Evolutionary conservation across 2,113 vertebrate genomes (phyloP).

Genomic region (Solenodon paradoxus): DNA sequence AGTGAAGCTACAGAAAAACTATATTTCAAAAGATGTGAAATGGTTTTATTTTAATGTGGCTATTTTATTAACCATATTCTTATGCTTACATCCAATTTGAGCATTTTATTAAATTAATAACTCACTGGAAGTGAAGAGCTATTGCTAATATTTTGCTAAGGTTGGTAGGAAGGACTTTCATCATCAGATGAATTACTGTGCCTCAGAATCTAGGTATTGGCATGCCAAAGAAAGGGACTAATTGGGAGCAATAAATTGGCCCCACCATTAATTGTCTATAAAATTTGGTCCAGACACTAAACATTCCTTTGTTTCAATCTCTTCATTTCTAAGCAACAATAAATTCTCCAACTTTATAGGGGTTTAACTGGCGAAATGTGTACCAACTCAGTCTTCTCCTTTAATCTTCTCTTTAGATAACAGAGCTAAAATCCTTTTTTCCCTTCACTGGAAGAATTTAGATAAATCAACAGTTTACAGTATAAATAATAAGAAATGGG

Average conservation of each 20-base stretch:
- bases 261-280: background rate
- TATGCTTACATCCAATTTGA: background rate
- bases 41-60: constrained; percentile 35
- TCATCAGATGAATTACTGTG: background rate
- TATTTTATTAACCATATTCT: background rate
- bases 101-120: constrained; percentile 17
- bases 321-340: background rate
- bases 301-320: background rate
- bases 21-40: constrained; percentile 17
- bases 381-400: background rate
- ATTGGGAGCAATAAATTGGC: background rate
- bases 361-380: background rate
- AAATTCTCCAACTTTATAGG: too few species aligned
- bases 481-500: background rate
- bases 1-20: background rate
- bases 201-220: background rate
- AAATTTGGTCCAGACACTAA: background rate
- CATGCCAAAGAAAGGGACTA: background rate
- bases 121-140: background rate
- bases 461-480: background rate
- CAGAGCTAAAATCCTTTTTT: background rate
- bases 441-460: background rate
- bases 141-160: background rate
- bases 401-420: background rate
- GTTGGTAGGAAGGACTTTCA: background rate